phyloP scores from a whole-genome alignment of 2,888 invertebrate genomes.

The Erebia ligea region DNA sequence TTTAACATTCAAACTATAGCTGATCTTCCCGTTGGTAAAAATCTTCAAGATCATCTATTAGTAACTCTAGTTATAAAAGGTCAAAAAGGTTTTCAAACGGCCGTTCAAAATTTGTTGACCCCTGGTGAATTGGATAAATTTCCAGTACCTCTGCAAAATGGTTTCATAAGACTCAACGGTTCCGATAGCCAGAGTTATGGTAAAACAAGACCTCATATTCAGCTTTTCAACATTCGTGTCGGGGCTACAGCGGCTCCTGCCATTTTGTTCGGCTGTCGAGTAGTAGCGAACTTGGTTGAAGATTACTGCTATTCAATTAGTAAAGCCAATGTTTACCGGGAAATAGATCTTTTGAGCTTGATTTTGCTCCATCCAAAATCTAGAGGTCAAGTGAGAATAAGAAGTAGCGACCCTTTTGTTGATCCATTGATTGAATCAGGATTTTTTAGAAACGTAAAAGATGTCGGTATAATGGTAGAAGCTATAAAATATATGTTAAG shows the following conservation, averaged over 20 bases:
- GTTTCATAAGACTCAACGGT: constrained; percentile 55
- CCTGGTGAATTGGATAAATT: constrained; percentile 47
- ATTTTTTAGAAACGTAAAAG: constrained; percentile 56
- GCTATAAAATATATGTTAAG: constrained; percentile 58
- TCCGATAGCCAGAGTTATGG: constrained; percentile 30
- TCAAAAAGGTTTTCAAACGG: constrained; percentile 50
- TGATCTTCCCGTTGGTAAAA: constrained; percentile 69
- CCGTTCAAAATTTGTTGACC: constrained; percentile 45
- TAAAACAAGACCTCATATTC: constrained; percentile 58
- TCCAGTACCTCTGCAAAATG: constrained; percentile 61
- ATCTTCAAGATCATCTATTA: constrained; percentile 65
- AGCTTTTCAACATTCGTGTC: constrained; percentile 61
- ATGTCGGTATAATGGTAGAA: constrained; percentile 52
- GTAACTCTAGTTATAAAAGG: constrained; percentile 58
- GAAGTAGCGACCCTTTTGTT: constrained; percentile 58
- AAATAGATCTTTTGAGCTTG: constrained; percentile 53
- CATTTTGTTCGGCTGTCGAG: constrained; percentile 51
- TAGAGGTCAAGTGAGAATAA: constrained; percentile 61
- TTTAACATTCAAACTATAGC: constrained; percentile 54
- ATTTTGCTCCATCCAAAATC: constrained; percentile 64
- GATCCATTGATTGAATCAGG: constrained; percentile 66
- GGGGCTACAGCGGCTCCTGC: constrained; percentile 60
- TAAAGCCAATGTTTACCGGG: constrained; percentile 54
- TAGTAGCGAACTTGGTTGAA: constrained; percentile 50
- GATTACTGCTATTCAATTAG: constrained; percentile 54